Percentiles rank a stretch among this genome's conserved stretches.
Evolutionary conservation across 2,113 vertebrate genomes (phyloP).

Genomic region (Camelus bactrianus): DNA sequence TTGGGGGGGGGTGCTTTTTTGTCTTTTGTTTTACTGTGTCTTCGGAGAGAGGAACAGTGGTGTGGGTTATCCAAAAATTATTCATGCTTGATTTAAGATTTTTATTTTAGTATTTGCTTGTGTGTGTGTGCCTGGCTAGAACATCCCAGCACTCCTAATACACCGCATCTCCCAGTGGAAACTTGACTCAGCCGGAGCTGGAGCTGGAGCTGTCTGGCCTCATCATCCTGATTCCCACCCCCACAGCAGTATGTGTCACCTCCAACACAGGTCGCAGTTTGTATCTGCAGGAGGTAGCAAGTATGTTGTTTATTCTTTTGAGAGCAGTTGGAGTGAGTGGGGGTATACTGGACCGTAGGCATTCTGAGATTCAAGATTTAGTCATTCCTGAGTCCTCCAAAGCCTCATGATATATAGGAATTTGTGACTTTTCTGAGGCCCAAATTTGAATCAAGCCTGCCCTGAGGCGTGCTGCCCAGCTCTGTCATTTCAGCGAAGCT

Average conservation of each 20-base stretch:
- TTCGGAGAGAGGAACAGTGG: not conserved
- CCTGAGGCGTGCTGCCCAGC: not conserved
- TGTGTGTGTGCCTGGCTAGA: not conserved
- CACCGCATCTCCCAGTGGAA: not conserved
- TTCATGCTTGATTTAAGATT: not conserved
- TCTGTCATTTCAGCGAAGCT: not conserved
- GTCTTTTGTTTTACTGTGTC: not conserved
- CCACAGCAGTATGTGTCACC: not conserved
- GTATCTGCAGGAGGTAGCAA: not conserved
- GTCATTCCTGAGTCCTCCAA: not conserved
- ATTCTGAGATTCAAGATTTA: not conserved
- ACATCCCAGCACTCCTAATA: not conserved
- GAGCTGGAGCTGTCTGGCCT: not conserved
- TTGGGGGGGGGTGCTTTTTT: no score
- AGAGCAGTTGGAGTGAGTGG: not conserved
- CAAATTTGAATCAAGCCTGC: not conserved
- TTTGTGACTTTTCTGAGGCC: not conserved
- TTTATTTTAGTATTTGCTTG: not conserved
- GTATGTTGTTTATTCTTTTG: not conserved
- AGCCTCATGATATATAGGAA: not conserved
- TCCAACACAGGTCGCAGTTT: not conserved
- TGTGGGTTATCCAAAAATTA: not conserved
- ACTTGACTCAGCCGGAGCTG: not conserved
- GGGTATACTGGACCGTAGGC: not conserved
- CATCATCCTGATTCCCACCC: not conserved